Base-by-base conservation (phyloP, 2,797 vertebrate species). In the Anguilla anguilla region DNA sequence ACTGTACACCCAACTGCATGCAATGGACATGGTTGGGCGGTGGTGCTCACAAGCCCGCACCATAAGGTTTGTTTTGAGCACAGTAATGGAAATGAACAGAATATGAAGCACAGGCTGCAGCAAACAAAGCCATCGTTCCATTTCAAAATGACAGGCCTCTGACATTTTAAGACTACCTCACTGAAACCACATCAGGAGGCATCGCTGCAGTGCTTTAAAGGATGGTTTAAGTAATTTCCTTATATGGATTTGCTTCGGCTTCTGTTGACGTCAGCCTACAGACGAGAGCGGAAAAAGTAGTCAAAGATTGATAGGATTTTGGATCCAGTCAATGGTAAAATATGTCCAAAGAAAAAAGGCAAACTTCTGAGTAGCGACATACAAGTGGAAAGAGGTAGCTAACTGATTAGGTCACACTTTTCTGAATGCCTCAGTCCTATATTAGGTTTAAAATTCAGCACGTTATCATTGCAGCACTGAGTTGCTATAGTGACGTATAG, bases 141-240 rank as follows among this genome's bases (percentile, higher is more conserved):
- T 91, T 86, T 86, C 87, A 87, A 94, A 95, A 95, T 94, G 90
- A 95, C 87, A 93, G 94, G 95, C 93, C 95, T 93, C 90, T 89
- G n/a, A 87, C 90, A 91, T 92, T 89, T 88, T 86, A 89, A 88
- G 88, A 91, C 90, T 90, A 86, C 2, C 83, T 31, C 87, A 61
- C 88, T 91, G 91, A 93, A 79, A 86, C 89, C 89, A 90, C 88
- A 91, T 91, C 90, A 89, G 53, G 87, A 91, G 82, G 89, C 90
- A 82, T 87, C 91, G 88, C 89, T 82, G 22, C 46, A 49, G 79
- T 3, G 39, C 25, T 82, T 49, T 13, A 22, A n/a, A 82, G 19
- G 46, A 86, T 91, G 88, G 91, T 86, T 90, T 91, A 83, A 51
- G 43, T 83, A n/a, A 31, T 83, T 5, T 51, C 46, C 39, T 35